Evolutionary conservation across 2,888 invertebrate species (phyloP).

Genomic region (Drosophila subquinaria): DNA sequence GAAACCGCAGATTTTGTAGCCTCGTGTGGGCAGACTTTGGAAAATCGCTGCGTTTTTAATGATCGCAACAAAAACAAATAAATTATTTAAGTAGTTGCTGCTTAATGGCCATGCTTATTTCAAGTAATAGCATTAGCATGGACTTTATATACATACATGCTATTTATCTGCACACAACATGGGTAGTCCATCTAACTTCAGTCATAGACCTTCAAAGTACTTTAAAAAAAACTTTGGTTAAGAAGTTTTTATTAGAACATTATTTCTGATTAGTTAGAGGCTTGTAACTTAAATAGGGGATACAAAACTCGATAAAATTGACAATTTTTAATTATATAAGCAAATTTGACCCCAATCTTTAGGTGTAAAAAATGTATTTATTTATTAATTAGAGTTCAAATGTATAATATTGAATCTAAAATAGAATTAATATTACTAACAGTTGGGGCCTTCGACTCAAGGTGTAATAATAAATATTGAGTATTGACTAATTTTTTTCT

Average conservation of each 20-base stretch:
- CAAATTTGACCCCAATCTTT: neutral
- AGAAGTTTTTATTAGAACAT: neutral
- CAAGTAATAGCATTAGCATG: constrained; percentile 27
- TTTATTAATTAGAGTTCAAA: neutral
- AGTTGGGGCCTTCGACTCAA: neutral
- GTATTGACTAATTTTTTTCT: neutral
- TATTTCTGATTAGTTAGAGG: neutral
- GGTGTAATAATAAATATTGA: neutral
- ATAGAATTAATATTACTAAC: neutral
- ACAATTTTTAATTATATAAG: neutral
- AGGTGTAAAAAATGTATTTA: neutral
- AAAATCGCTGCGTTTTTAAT: constrained; percentile 54
- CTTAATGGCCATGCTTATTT: constrained; percentile 42
- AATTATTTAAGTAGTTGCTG: constrained; percentile 47
- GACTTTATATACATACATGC: constrained; percentile 12
- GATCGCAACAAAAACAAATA: constrained; percentile 60
- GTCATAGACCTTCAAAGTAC: neutral
- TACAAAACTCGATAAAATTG: neutral
- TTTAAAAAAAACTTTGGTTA: neutral
- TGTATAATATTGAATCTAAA: neutral
- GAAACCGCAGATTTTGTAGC: constrained; percentile 40
- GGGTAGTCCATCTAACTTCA: constrained; percentile 1
- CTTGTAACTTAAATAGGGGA: neutral
- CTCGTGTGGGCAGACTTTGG: constrained; percentile 61
- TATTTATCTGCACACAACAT: neutral